Percentiles rank a stretch among this genome's conserved stretches.
phyloP scores from a whole-genome alignment of 2,113 vertebrate genomes.

The Xenopus laevis region DNA sequence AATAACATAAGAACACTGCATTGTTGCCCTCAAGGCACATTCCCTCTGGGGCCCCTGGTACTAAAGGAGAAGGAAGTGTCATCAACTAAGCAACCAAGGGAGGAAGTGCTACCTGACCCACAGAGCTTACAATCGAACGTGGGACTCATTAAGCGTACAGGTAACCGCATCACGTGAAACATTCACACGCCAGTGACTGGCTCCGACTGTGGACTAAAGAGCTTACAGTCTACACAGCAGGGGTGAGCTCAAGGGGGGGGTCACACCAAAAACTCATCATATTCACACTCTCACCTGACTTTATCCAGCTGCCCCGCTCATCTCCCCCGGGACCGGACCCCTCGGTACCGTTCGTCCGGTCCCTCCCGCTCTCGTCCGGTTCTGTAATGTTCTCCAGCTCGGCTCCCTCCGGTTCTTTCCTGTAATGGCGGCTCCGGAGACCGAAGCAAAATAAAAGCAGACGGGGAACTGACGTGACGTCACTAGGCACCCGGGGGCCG shows the following conservation, averaged over 20 bases:
- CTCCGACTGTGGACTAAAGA: not conserved
- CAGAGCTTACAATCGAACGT: too few species aligned
- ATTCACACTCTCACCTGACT: conserved; percentile 27
- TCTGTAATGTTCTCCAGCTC: conserved; percentile 37
- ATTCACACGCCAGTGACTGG: too few species aligned
- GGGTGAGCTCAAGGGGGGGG: too few species aligned
- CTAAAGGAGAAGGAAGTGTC: too few species aligned
- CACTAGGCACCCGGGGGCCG: conserved; percentile 52
- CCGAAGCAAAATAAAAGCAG: conserved; percentile 67
- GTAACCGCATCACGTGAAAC: too few species aligned
- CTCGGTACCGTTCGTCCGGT: conserved; percentile 42
- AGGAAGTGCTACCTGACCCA: too few species aligned
- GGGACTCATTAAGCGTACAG: too few species aligned
- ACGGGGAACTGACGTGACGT: conserved; percentile 59
- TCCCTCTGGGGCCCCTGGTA: too few species aligned
- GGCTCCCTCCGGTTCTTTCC: conserved; percentile 43
- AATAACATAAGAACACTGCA: too few species aligned
- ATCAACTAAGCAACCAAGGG: too few species aligned
- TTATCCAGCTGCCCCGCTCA: conserved; percentile 23
- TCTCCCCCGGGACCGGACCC: conserved; percentile 35
- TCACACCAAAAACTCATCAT: too few species aligned
- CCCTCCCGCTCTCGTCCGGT: conserved; percentile 26
- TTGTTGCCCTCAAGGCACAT: too few species aligned
- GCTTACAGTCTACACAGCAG: conserved; percentile 5
- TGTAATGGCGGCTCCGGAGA: conserved; percentile 63